Conservation (phyloP, 2,888 invertebrate species). For the Hypolimnas misippus region DNA sequence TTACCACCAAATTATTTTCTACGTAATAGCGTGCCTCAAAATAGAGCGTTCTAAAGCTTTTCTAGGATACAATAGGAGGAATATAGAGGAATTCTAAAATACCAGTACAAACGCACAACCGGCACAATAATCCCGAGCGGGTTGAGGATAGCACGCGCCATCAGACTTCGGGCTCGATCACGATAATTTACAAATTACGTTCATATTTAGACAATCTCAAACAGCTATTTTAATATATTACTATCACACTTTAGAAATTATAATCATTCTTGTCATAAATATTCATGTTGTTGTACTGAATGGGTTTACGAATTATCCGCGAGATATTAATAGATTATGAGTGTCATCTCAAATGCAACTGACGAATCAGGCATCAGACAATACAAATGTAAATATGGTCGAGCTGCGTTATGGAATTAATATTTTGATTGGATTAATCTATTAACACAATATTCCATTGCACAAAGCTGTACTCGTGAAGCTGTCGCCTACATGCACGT, state of each 20-base stretch:
- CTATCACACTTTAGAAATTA: background rate
- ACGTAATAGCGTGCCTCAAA: constrained; percentile 43
- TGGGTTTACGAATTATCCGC: background rate
- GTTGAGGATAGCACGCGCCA: constrained; percentile 68
- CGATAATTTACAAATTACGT: constrained; percentile 72
- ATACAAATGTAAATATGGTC: constrained; percentile 76
- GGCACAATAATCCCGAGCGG: constrained; percentile 68
- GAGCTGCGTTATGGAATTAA: constrained; percentile 75
- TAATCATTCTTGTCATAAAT: constrained; percentile 8
- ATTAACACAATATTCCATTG: constrained; percentile 74
- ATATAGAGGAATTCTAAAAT: constrained; percentile 61
- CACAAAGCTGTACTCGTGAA: constrained; percentile 61
- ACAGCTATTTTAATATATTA: background rate
- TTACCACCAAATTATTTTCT: constrained; percentile 1
- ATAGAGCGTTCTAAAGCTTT: constrained; percentile 55
- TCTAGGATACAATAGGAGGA: constrained; percentile 60
- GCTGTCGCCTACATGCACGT: constrained; percentile 35
- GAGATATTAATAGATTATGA: constrained; percentile 37
- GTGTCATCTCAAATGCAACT: constrained; percentile 64
- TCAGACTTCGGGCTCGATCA: constrained; percentile 52
- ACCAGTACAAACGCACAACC: constrained; percentile 69
- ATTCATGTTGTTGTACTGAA: constrained; percentile 42
- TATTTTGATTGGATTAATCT: constrained; percentile 83
- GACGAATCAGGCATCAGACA: constrained; percentile 65
- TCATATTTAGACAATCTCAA: constrained; percentile 51